Evolutionary conservation across 1,140 invertebrate species (phyloP), one percentile per base, ranked within the genome.

Genomic region (Microplitis demolitor): DNA sequence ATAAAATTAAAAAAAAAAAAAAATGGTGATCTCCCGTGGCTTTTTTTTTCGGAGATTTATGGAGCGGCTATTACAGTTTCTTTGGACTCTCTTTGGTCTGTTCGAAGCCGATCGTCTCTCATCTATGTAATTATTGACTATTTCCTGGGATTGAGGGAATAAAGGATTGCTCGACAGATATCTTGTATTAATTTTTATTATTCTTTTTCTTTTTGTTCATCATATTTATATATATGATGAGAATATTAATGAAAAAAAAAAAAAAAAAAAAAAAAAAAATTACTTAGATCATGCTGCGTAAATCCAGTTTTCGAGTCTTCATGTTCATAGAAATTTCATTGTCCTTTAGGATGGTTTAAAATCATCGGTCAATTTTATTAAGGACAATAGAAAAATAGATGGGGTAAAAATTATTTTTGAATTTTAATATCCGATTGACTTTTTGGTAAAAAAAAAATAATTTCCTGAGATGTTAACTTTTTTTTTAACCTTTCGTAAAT

Each of bases 91-190:
- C 24, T 24, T 14, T 61, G 16, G 16, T 67, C 66, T 69, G 53
- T 58, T 56, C 58, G 24, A 66, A 53, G 60, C 68, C 58, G 67
- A 66, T 66, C 62, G 31, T 70, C 51, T 11, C 34, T 64, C 62
- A 56, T 51, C 66, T 75, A 66, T 75, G 72, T 75, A 75, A 75
- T 75, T 75, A 75, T 75, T 58, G 71, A 56, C 69, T 71, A 75
- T 75, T 75, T 75, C 74, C 68, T 66, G 71, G 67, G 71, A 75
- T 35, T 34, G 51, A 34, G 69, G 39, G 14, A 45, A 71, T 71
- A 71, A 71, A 71, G 61, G 51, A 71, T 71, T 64, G 24, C 50
- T 64, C 34, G 39, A 45, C 39, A 45, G 39, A 45, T 45, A 45
- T 45, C 39, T 45, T 50, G 31, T 61, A 64, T 64, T 71, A 50